A percentile compares a stretch with the other conserved stretches of the same genome.
Evolutionary conservation across 2,888 invertebrate genomes (phyloP).

Genomic region (Mellilla xanthometata): DNA sequence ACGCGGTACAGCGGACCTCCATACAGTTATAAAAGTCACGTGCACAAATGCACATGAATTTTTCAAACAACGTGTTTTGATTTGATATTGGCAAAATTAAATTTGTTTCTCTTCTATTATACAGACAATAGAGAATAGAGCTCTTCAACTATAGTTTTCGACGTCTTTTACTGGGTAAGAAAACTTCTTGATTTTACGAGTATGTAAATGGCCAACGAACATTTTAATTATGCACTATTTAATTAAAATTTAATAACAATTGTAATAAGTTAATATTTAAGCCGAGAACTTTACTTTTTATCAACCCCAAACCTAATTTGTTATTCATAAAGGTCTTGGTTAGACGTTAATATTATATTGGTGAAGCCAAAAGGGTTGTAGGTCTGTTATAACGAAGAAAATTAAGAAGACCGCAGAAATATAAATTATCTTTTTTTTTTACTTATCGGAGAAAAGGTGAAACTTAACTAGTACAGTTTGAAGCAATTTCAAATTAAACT

Average conservation of each 20-base stretch:
- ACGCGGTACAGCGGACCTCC: slow-evolving; percentile 10
- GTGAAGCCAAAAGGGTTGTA: slow-evolving; percentile 5
- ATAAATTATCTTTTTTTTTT: too few species aligned
- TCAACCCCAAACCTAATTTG: slow-evolving; percentile 14
- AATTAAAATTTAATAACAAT: not conserved
- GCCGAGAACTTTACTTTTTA: slow-evolving; percentile 5
- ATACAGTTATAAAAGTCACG: slow-evolving; percentile 13
- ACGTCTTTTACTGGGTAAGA: too few species aligned
- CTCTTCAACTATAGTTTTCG: not conserved
- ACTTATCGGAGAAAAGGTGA: too few species aligned
- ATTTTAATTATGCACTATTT: not conserved
- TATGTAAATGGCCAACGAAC: too few species aligned
- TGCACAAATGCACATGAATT: slow-evolving; percentile 13
- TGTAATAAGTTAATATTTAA: slow-evolving; percentile 6
- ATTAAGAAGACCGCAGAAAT: too few species aligned
- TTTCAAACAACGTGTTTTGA: not conserved
- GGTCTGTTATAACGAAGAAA: not conserved
- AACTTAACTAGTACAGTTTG: too few species aligned
- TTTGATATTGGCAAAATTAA: not conserved
- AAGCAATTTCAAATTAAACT: too few species aligned
- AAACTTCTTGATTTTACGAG: too few species aligned
- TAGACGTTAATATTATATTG: slow-evolving; percentile 17
- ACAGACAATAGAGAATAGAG: too few species aligned
- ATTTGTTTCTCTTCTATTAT: not conserved
- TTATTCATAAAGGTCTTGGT: slow-evolving; percentile 24